Evolutionary conservation across 2,888 invertebrate genomes (phyloP).

Genomic region (Metalampra italica): DNA sequence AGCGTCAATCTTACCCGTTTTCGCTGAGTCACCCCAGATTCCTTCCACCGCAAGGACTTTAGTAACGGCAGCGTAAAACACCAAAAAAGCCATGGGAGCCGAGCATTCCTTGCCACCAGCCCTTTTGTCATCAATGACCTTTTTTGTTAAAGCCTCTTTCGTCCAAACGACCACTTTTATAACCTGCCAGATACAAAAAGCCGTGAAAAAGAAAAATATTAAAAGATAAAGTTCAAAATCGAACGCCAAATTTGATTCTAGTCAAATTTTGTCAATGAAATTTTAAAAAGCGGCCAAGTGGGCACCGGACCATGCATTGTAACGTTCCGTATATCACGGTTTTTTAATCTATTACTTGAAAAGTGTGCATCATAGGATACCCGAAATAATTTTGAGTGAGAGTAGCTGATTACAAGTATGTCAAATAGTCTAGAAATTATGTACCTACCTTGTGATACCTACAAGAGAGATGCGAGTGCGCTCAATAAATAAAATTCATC

Average conservation of each 20-base stretch:
- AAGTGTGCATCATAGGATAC: too few relatives aligned
- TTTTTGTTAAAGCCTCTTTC: constrained; percentile 41
- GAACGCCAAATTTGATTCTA: constrained; percentile 21
- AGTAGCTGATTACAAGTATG: too few relatives aligned
- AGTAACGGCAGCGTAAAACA: constrained; percentile 55
- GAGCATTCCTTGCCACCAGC: constrained; percentile 55
- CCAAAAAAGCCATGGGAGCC: constrained; percentile 67
- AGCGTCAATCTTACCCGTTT: constrained; percentile 14
- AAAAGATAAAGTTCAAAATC: constrained; percentile 32
- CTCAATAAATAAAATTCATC: too few relatives aligned
- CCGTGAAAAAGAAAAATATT: constrained; percentile 17
- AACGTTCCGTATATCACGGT: too few relatives aligned
- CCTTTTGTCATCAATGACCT: constrained; percentile 39
- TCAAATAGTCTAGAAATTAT: too few relatives aligned
- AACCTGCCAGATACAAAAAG: constrained; percentile 21
- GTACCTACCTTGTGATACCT: too few relatives aligned
- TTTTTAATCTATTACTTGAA: too few relatives aligned
- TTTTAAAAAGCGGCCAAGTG: too few relatives aligned
- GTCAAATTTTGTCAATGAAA: constrained; percentile 55
- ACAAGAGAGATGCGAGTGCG: too few relatives aligned
- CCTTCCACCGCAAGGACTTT: constrained; percentile 55
- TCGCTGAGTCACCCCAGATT: constrained; percentile 44
- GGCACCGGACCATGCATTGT: too few relatives aligned
- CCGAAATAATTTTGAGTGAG: too few relatives aligned
- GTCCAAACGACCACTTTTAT: constrained; percentile 31